Percentiles rank a stretch among this genome's conserved stretches.
These are phyloP conservation scores for Lasioglossum calceatum DNA, from an alignment of 2,888 invertebrate species.

Conservation along the genomic window DNA sequence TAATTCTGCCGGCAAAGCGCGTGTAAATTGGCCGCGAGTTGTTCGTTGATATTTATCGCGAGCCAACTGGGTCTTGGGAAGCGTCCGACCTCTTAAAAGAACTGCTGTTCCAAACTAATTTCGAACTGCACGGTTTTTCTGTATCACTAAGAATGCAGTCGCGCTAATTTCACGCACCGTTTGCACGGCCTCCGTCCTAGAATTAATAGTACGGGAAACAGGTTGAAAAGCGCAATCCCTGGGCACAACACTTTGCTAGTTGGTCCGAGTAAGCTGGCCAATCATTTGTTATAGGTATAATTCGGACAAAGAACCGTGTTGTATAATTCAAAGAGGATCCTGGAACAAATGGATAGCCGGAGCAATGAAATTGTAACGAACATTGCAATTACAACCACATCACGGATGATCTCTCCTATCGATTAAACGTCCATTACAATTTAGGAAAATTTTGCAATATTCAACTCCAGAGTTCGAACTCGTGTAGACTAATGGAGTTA, in stretches of 20 bases:
- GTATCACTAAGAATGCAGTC: not conserved
- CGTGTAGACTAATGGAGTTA: not conserved
- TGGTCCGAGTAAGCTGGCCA: not conserved
- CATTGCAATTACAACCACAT: not conserved
- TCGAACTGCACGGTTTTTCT: not conserved
- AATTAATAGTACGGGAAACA: not conserved
- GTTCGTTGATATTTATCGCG: slow-evolving; percentile 38
- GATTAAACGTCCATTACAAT: not conserved
- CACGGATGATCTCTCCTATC: not conserved
- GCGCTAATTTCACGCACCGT: slow-evolving; percentile 38
- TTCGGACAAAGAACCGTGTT: not conserved
- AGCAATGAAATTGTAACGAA: not conserved
- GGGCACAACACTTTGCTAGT: not conserved
- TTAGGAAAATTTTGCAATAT: not conserved
- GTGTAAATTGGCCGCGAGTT: not conserved
- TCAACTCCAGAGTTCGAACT: not conserved
- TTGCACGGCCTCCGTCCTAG: not conserved
- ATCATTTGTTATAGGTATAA: slow-evolving; percentile 3
- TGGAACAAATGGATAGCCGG: not conserved
- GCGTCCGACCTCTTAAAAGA: slow-evolving; percentile 27
- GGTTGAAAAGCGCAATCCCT: not conserved
- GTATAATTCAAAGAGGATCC: not conserved
- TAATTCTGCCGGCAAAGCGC: not conserved
- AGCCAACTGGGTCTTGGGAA: not conserved
- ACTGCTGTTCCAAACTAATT: slow-evolving; percentile 5